These are phyloP conservation scores for Peromyscus attwateri DNA, from an alignment of 2,797 vertebrate species.

Conservation along the genomic window DNA sequence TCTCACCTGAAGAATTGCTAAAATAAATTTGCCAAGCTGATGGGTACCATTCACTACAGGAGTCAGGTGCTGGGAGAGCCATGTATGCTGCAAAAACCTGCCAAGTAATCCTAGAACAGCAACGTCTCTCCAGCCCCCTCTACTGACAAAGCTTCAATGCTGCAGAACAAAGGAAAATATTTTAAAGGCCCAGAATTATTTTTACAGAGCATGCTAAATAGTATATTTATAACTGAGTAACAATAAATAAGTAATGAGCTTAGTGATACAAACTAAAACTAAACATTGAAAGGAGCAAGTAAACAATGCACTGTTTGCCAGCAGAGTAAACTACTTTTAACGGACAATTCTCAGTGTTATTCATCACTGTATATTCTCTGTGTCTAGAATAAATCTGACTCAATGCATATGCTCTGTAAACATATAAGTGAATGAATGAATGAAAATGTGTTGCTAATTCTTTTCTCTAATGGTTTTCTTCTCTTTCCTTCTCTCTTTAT, in stretches of 20 bases:
- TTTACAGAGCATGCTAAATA: slow-evolving; percentile 4
- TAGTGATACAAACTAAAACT: slow-evolving; percentile 10
- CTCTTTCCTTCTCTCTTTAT: slow-evolving; percentile 58
- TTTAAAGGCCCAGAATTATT: slow-evolving; percentile 24
- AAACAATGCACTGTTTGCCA: slow-evolving; percentile 7
- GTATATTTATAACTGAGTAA: slow-evolving; percentile 16
- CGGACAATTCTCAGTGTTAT: not conserved
- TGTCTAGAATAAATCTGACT: slow-evolving; percentile 9
- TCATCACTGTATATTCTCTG: not conserved
- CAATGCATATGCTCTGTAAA: not conserved
- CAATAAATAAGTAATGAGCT: slow-evolving; percentile 17
- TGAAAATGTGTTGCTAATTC: not conserved
- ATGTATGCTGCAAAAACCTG: not conserved
- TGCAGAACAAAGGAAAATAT: not conserved
- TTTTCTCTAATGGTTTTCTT: slow-evolving; percentile 63
- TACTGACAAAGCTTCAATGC: not conserved
- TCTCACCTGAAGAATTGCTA: not conserved
- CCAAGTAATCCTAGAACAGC: not conserved
- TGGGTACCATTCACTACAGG: not conserved
- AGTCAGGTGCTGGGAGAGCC: not conserved
- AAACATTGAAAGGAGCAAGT: slow-evolving; percentile 23
- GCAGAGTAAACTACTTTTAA: slow-evolving; percentile 40
- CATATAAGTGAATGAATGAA: slow-evolving; percentile 50
- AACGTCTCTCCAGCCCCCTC: not conserved
- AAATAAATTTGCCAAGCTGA: not conserved